phyloP scores from a whole-genome alignment of 2,797 vertebrate species.

The Caiman crocodilus region DNA sequence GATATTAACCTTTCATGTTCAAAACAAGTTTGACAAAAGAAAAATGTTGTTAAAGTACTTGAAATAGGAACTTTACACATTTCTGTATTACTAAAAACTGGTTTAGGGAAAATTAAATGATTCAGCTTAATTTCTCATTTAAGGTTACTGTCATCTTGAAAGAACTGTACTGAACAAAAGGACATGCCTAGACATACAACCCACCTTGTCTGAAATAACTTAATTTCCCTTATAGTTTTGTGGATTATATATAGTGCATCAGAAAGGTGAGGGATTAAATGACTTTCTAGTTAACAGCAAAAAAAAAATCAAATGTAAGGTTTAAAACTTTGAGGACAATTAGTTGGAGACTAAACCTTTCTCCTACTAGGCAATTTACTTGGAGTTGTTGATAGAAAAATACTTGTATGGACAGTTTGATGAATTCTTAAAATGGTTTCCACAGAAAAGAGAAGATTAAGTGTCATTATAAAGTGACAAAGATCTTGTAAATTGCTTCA shows the following conservation, averaged over 20 bases:
- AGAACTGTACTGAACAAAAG: constrained; percentile 27
- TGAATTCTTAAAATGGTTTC: neutral
- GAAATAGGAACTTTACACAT: constrained; percentile 32
- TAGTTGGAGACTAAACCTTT: neutral
- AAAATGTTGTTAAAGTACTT: constrained; percentile 27
- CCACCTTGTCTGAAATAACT: constrained; percentile 31
- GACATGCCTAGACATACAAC: neutral
- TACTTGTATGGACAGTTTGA: neutral
- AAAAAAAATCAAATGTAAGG: neutral
- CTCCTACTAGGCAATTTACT: neutral
- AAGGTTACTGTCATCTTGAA: neutral
- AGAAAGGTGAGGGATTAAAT: neutral
- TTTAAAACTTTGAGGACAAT: neutral
- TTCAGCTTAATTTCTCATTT: constrained; percentile 1
- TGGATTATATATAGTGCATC: constrained; percentile 27
- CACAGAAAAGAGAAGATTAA: neutral
- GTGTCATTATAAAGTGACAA: neutral
- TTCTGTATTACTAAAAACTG: constrained; percentile 47
- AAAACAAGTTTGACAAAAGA: constrained; percentile 4
- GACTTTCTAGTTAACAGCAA: neutral
- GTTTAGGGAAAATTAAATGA: constrained; percentile 36
- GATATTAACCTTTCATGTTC: neutral
- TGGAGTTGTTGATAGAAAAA: neutral
- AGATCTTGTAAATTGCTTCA: accelerated
- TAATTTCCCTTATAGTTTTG: constrained; percentile 14